Base-by-base conservation (phyloP, 1,140 invertebrate species). In the Heterodera carotae region DNA sequence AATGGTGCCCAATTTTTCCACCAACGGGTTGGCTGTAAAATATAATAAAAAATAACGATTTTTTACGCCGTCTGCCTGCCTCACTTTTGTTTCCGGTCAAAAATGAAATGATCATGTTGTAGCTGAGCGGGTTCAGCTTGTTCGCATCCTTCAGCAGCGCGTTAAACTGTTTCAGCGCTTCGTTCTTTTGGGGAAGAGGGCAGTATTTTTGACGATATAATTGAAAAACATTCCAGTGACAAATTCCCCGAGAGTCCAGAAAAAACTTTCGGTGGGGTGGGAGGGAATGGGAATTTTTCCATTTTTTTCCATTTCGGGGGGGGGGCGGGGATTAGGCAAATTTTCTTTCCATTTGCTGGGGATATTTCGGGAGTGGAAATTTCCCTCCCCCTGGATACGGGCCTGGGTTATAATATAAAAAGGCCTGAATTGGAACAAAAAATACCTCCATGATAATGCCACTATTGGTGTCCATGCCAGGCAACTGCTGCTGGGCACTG, bases 41-140 rank as follows among this genome's bases (percentile, higher is more conserved):
- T n/a, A n/a, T n/a, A n/a, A n/a, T n/a, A n/a, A n/a, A n/a, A n/a
- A n/a, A n/a, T n/a, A n/a, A n/a, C n/a, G 59, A 74, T 74, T 39
- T 39, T 74, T 62, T 74, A n/a, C 29, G 2, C 10, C 62, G 33
- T 15, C 22, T 36, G 33, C 15, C n/a, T 18, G 1, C 22, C 76
- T 62, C 31, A 78, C 77, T 39, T 69, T 77, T 78, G 43, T 78
- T 78, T 15, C 77, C 77, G n/a, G 25, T 62, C 39, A 78, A 64
- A 56, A 78, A 78, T 4, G 77, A 66, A 29, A 69, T 22, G 33
- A 78, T 78, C 56, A 78, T 39, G 36, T 78, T 78, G n/a, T 78
- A 39, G 39, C 73, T 78, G 33, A 53, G 33, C 7, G 64, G 71
- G 36, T 56, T 78, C 10, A 78, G 31, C 27, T 78, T 78, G 27